Percentiles rank a stretch among this genome's conserved stretches.
These are phyloP conservation scores for Oryctes rhinoceros DNA, from an alignment of 1,140 invertebrate genomes.

Conservation along the genomic window DNA sequence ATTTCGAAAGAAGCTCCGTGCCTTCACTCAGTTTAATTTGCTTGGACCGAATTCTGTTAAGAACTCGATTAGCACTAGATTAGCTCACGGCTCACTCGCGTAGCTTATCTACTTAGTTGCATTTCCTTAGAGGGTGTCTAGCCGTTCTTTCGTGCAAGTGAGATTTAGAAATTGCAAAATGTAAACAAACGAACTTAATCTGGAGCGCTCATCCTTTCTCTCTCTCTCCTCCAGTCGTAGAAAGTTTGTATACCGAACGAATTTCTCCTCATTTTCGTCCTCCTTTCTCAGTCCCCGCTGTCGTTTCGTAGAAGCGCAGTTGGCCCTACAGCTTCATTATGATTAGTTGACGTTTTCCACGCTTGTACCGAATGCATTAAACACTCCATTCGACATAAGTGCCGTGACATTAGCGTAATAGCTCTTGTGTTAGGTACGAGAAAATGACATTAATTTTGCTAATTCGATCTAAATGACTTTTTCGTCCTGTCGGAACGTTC, in stretches of 20 bases:
- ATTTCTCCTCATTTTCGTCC: not conserved
- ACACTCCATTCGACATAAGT: constrained; percentile 30
- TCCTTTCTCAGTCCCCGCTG: not conserved
- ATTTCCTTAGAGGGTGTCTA: not conserved
- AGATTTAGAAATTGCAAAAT: constrained; percentile 27
- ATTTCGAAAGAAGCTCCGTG: not conserved
- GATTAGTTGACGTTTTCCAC: constrained; percentile 17
- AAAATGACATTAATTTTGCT: constrained; percentile 31
- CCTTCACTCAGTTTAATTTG: not conserved
- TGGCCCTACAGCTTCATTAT: constrained; percentile 21
- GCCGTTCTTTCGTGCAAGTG: not conserved
- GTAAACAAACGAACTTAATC: constrained; percentile 29
- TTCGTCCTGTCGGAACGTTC: not conserved
- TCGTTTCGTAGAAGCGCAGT: not conserved
- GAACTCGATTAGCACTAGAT: constrained; percentile 5
- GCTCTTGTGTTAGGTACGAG: constrained; percentile 28
- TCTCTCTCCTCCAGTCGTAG: not conserved
- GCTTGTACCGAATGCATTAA: constrained; percentile 35
- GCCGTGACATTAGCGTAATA: constrained; percentile 24
- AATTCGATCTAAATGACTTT: constrained; percentile 32
- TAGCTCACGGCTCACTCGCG: constrained; percentile 2
- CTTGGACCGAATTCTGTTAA: not conserved
- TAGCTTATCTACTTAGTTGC: constrained; percentile 25
- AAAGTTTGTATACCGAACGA: not conserved
- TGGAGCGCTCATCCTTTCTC: not conserved